Percentiles rank a stretch among this genome's conserved stretches.
Conservation (phyloP, 2,113 vertebrate genomes). For the Psophia crepitans region DNA sequence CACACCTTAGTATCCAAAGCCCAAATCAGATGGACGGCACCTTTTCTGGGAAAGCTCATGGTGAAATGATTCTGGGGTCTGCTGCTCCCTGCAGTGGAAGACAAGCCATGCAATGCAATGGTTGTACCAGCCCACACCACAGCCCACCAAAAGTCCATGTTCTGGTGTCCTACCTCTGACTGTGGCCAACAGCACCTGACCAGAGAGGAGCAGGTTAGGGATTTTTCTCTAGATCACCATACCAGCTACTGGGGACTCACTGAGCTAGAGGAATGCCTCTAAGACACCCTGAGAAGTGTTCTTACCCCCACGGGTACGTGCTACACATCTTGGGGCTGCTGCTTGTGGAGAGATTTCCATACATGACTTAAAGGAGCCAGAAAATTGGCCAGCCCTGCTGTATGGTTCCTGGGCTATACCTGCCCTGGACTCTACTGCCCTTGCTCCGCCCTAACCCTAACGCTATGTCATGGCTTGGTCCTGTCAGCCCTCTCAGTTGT, state of each 20-base stretch:
- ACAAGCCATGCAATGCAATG: background rate
- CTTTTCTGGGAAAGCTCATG: background rate
- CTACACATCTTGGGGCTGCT: background rate
- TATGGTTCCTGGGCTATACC: background rate
- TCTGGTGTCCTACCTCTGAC: background rate
- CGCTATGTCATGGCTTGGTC: background rate
- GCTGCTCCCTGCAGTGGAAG: background rate
- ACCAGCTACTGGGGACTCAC: background rate
- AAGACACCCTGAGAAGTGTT: background rate
- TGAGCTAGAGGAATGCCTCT: background rate
- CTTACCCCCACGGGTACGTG: background rate
- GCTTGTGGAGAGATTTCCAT: background rate
- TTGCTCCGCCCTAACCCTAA: background rate
- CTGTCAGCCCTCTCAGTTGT: background rate
- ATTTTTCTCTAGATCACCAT: background rate
- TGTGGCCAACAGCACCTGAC: background rate
- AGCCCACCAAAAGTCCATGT: background rate
- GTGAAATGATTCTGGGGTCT: background rate
- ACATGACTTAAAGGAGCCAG: background rate
- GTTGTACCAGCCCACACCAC: background rate
- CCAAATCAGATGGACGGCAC: accelerated
- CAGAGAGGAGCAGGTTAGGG: background rate
- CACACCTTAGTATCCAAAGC: background rate
- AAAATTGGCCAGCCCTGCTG: background rate
- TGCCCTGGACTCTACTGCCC: too few species aligned